Evolutionary conservation across 2,797 vertebrate genomes (phyloP).

Genomic region (Enteromius afrohamiltoni): DNA sequence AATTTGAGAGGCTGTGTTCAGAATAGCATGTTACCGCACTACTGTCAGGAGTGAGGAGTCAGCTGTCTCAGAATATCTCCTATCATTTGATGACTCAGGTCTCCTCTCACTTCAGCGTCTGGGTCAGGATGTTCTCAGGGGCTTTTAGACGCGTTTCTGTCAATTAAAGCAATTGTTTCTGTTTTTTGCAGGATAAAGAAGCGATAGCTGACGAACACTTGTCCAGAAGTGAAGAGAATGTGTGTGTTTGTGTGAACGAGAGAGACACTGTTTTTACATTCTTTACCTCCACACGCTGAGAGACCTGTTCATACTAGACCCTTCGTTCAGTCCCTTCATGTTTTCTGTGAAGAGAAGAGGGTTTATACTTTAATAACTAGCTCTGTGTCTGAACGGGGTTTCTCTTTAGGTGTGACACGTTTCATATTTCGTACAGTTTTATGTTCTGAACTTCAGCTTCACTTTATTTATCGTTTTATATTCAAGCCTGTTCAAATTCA

Average conservation of each 20-base stretch:
- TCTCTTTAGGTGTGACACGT: background rate
- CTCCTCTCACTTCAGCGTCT: conserved; percentile 11
- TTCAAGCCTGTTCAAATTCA: background rate
- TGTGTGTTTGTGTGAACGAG: background rate
- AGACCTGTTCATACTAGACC: too few relatives aligned
- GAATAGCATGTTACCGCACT: background rate
- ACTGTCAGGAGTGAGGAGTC: background rate
- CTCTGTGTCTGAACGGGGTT: background rate
- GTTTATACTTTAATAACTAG: conserved; percentile 11
- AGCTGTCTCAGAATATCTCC: background rate
- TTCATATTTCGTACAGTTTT: conserved; percentile 14
- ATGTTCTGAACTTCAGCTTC: background rate
- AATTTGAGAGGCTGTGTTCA: background rate
- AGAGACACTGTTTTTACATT: background rate
- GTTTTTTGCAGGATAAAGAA: conserved; percentile 2
- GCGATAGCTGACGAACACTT: background rate
- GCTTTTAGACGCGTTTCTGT: background rate
- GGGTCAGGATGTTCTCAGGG: background rate
- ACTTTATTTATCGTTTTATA: conserved; percentile 14
- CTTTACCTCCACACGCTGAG: too few relatives aligned
- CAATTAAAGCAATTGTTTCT: background rate
- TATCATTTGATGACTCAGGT: conserved; percentile 12
- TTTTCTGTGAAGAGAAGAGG: background rate
- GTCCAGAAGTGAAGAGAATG: conserved; percentile 4
- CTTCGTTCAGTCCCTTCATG: background rate